Conservation (phyloP, 2,888 invertebrate species). For the Tetranychus truncatus region DNA sequence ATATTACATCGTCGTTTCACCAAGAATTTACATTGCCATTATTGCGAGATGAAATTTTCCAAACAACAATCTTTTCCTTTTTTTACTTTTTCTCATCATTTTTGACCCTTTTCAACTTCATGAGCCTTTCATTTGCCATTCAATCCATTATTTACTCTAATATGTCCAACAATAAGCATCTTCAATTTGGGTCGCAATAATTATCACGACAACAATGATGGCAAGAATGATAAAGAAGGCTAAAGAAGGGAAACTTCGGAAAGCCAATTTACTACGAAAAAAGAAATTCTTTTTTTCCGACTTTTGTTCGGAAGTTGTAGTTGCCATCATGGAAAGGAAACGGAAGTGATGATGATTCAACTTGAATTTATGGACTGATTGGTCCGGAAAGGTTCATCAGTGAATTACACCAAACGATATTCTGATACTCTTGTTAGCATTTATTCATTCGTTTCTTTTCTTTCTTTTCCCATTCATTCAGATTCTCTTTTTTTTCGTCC, state of each 20-base stretch:
- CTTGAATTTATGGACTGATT: conserved; percentile 1
- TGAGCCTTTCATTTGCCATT: background rate
- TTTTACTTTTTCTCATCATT: too few relatives aligned
- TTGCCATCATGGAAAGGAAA: background rate
- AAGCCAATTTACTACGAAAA: too few relatives aligned
- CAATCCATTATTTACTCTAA: background rate
- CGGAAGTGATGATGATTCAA: background rate
- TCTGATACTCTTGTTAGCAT: background rate
- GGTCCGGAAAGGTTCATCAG: conserved; percentile 1
- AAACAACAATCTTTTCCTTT: too few relatives aligned
- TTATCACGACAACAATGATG: background rate
- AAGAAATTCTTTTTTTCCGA: background rate
- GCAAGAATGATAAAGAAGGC: background rate
- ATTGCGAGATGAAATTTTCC: background rate
- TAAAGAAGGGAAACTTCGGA: background rate
- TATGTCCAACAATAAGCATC: background rate
- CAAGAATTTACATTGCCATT: background rate
- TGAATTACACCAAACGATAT: background rate
- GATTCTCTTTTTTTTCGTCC: too few relatives aligned
- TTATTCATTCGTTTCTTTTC: background rate
- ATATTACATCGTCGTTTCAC: background rate
- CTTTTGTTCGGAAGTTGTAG: background rate
- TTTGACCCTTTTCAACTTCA: background rate
- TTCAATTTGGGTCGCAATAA: background rate
- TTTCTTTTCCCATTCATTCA: background rate